Evolutionary conservation across 2,113 vertebrate genomes (phyloP), one percentile per base, ranked within the genome.

Genomic region (Polyodon spathula): DNA sequence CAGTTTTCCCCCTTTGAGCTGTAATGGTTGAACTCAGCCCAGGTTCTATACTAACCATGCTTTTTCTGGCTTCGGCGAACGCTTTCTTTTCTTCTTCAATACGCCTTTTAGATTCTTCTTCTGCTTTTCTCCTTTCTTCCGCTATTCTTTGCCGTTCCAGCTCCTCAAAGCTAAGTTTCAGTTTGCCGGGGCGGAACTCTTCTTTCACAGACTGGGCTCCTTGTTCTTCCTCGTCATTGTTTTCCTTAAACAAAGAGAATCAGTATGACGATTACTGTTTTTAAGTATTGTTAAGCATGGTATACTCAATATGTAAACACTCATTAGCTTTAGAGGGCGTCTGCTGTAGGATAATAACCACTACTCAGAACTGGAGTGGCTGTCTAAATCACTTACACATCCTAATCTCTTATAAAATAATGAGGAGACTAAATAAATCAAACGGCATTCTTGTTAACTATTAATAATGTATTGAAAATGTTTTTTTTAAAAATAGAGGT

Each of bases 101-200:
- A 58, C 96, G 90, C 72, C 76, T 86, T 63, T 88, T 87, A 50
- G 91, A 84, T 61, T 92, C 95, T 51, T 90, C 91, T 69, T 95
- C 94, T 51, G 90, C 89, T 75, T 78, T 91, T 61, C 84, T 90
- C 61, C 90, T 92, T 60, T 87, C 90, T 4, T 88, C 90, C 76
- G 95, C 90, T 58, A 89, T 86, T 55, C 96, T 88, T 66, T 92
- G 94, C 71, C 85, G 91, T 79, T 98, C 96, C 50, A 92, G 68
- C 75, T 97, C 94, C 73, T 98, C 96, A 73, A 98, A 98, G 79
- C 93, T 94, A 76, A 96, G 78, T 67, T 83, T 88, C 51, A 98
- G 87, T 81, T 93, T 98, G 50, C 93, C 88, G 37, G 96, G 94
- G 37, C 78, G 72, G 48, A 74, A 1, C 16, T 84, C 79, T 27